These are phyloP conservation scores for Pseudopodoces humilis DNA, from an alignment of 2,113 vertebrate genomes.

Conservation along the genomic window DNA sequence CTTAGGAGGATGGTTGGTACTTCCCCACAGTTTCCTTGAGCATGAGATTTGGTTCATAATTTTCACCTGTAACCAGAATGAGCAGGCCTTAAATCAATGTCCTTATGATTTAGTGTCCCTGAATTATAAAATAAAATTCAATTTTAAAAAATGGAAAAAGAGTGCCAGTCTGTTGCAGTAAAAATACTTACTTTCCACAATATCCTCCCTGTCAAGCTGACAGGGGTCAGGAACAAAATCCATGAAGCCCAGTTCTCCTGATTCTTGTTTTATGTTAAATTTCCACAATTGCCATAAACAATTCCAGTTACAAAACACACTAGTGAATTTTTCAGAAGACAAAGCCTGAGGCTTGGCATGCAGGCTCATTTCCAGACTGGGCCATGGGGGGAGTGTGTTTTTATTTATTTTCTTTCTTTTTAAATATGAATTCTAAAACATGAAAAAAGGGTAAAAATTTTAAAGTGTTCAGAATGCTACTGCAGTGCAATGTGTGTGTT, in stretches of 20 bases:
- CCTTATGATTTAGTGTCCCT: background rate
- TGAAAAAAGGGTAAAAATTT: background rate
- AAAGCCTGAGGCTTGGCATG: background rate
- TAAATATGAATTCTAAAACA: background rate
- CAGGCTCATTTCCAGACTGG: background rate
- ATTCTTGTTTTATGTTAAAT: background rate
- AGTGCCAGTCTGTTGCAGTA: background rate
- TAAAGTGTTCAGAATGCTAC: background rate
- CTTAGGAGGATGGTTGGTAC: background rate
- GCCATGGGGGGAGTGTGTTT: rapidly evolving
- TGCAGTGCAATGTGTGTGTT: background rate
- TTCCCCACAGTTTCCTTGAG: background rate
- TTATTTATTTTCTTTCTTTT: background rate
- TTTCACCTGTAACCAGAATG: background rate
- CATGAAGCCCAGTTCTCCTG: background rate
- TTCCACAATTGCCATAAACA: background rate
- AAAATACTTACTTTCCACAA: background rate
- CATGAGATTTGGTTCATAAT: background rate
- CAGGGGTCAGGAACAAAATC: background rate
- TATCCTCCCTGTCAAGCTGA: background rate
- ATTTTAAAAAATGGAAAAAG: background rate
- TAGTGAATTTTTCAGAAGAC: background rate
- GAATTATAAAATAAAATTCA: background rate
- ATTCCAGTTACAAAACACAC: background rate
- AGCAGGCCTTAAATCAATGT: background rate